Conservation (phyloP, 2,113 vertebrate genomes). For the Xenus cinereus region DNA sequence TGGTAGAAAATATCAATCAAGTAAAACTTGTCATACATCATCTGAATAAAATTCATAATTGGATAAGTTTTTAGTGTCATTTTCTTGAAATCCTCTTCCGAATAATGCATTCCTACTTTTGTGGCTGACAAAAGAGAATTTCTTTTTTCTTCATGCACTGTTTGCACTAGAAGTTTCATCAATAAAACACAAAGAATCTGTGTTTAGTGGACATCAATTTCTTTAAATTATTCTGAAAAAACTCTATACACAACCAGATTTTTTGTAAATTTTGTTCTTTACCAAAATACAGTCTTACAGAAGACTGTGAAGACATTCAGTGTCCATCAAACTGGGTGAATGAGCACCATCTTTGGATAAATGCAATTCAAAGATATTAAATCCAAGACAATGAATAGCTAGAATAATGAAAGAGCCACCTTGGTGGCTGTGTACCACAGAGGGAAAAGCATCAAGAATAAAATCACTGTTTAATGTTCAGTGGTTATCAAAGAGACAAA, state of each 20-base stretch:
- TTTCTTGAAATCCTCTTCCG: constrained; percentile 1
- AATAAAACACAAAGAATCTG: not conserved
- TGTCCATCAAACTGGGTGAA: not conserved
- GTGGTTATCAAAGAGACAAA: not conserved
- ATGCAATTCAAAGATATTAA: constrained; percentile 9
- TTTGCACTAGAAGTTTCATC: not conserved
- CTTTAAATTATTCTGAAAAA: not conserved
- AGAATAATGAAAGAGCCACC: not conserved
- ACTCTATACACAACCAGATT: not conserved
- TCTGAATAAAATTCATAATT: constrained; percentile 51
- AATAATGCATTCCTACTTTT: constrained; percentile 1
- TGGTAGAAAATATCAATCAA: constrained; percentile 58
- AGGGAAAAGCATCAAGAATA: not conserved
- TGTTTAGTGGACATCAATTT: not conserved
- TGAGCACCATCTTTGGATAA: not conserved
- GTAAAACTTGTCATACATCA: constrained; percentile 46
- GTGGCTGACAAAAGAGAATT: constrained; percentile 11
- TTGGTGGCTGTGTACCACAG: not conserved
- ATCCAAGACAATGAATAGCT: not conserved
- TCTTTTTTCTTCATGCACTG: not conserved
- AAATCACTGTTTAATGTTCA: not conserved
- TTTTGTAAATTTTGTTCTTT: not conserved
- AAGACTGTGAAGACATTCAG: not conserved
- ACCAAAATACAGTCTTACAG: not conserved
- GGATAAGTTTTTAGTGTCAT: not conserved